phyloP scores from a whole-genome alignment of 2,113 vertebrate genomes.

The Xenopus laevis region DNA sequence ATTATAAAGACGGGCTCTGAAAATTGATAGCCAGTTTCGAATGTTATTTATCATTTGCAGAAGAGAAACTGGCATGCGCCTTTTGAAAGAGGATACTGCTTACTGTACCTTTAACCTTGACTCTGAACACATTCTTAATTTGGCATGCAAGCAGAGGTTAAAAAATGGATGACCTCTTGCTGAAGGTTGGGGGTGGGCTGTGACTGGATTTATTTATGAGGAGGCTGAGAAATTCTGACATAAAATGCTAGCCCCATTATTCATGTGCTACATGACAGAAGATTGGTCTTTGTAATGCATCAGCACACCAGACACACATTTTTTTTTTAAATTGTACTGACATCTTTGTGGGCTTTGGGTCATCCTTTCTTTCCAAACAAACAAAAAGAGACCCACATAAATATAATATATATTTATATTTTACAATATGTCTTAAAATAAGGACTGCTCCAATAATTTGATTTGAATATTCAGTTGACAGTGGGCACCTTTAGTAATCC shows the following conservation, averaged over 20 bases:
- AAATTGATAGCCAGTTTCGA: slow-evolving; percentile 58
- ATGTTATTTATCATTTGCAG: slow-evolving; percentile 65
- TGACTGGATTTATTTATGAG: slow-evolving; percentile 69
- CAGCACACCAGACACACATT: slow-evolving; percentile 58
- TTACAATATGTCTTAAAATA: too few species aligned
- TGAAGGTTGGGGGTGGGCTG: slow-evolving; percentile 53
- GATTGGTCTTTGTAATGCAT: slow-evolving; percentile 68
- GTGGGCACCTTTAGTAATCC: too few species aligned
- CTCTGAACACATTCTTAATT: slow-evolving; percentile 60
- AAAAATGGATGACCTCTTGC: slow-evolving; percentile 58
- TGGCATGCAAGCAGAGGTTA: slow-evolving; percentile 61
- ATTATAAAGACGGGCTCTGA: slow-evolving; percentile 42
- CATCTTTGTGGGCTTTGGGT: slow-evolving; percentile 49
- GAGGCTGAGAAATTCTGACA: slow-evolving; percentile 66
- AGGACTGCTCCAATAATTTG: too few species aligned
- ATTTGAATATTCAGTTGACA: too few species aligned
- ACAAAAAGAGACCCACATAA: slow-evolving; percentile 44
- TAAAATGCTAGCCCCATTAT: slow-evolving; percentile 66
- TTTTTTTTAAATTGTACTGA: slow-evolving; percentile 61
- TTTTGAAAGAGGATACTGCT: slow-evolving; percentile 71
- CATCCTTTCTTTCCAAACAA: slow-evolving; percentile 22
- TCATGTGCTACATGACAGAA: slow-evolving; percentile 67
- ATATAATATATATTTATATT: too few species aligned
- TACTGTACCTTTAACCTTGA: slow-evolving; percentile 72
- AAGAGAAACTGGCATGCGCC: slow-evolving; percentile 61